These are phyloP conservation scores for Cyanoliseus patagonus DNA, from an alignment of 2,113 vertebrate species.

Conservation along the genomic window DNA sequence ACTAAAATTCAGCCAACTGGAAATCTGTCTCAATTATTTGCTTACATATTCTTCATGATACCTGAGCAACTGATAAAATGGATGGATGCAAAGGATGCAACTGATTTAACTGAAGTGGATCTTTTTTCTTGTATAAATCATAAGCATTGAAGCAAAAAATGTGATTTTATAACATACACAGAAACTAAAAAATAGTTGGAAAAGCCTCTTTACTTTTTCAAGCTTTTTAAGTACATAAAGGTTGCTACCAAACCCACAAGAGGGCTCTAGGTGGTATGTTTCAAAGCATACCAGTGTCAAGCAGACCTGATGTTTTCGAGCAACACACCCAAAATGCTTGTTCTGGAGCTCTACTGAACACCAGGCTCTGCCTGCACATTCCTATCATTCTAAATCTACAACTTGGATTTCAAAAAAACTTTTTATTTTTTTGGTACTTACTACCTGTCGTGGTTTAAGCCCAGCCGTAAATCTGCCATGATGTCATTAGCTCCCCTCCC, in stretches of 20 bases:
- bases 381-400: neutral
- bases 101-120: neutral
- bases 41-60: neutral
- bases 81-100: neutral
- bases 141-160: neutral
- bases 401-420: rapidly evolving
- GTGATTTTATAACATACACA: neutral
- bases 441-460: no score
- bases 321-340: rapidly evolving
- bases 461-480: no score
- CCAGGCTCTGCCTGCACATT: neutral
- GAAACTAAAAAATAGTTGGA: neutral
- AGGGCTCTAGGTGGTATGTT: neutral
- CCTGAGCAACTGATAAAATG: neutral
- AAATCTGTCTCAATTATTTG: neutral
- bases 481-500: no score
- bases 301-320: neutral
- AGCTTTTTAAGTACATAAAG: neutral
- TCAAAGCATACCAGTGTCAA: neutral
- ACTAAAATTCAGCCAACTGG: neutral
- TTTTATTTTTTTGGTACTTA: neutral
- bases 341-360: neutral
- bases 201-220: neutral
- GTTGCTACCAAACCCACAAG: neutral
- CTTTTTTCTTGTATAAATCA: neutral